phyloP scores from a whole-genome alignment of 2,797 vertebrate species.

The Peromyscus aztecus region DNA sequence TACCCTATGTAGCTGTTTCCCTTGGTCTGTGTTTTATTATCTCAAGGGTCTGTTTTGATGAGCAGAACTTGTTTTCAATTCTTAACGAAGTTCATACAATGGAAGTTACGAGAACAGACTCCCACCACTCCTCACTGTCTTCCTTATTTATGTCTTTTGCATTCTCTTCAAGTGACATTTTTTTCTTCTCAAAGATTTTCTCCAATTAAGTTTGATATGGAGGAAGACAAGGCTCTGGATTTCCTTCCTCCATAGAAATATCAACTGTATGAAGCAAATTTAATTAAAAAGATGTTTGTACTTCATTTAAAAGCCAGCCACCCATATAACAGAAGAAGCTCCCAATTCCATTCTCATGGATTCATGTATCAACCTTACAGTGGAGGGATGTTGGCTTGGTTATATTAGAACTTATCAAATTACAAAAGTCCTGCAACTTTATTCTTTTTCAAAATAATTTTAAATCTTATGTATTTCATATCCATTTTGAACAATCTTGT shows the following conservation, averaged over 20 bases:
- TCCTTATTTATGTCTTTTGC: neutral
- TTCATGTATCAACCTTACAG: neutral
- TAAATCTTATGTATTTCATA: neutral
- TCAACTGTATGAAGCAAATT: neutral
- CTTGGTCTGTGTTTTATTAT: neutral
- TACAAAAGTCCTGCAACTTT: neutral
- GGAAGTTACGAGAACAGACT: neutral
- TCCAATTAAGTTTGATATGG: conserved; percentile 43
- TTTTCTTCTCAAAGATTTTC: neutral
- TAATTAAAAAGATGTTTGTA: neutral
- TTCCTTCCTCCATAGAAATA: neutral
- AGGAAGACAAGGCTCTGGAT: neutral
- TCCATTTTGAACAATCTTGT: neutral
- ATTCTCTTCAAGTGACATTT: conserved; percentile 11
- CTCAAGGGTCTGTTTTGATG: neutral
- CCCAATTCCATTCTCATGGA: neutral
- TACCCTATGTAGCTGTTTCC: neutral
- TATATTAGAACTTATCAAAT: neutral
- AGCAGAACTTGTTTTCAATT: neutral
- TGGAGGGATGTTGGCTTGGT: neutral
- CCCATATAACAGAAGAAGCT: neutral
- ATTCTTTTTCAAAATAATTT: neutral
- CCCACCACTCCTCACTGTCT: neutral
- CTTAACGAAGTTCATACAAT: conserved; percentile 23
- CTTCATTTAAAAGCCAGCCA: neutral